These are phyloP conservation scores for Drosophila nr. fundita DNA, from an alignment of 2,888 invertebrate genomes.

Conservation along the genomic window DNA sequence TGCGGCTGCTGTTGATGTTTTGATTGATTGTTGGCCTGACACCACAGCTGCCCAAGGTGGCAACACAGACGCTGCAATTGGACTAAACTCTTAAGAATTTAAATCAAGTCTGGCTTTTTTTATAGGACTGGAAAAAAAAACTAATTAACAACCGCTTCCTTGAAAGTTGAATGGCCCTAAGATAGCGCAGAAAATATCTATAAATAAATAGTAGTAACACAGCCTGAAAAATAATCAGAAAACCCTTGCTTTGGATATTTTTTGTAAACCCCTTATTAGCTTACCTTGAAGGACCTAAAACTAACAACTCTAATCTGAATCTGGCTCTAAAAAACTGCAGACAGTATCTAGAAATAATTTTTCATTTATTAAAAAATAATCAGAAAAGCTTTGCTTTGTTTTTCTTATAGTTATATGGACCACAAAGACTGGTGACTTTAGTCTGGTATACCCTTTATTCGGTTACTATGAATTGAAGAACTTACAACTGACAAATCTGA, in stretches of 20 bases:
- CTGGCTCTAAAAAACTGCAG: neutral
- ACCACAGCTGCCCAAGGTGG: conserved; percentile 56
- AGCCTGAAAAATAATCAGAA: neutral
- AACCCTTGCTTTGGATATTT: neutral
- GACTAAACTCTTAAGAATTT: neutral
- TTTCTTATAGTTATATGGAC: too few relatives aligned
- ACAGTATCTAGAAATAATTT: neutral
- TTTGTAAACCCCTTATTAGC: neutral
- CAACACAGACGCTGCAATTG: conserved; percentile 27
- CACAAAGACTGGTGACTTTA: neutral
- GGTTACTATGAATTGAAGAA: neutral
- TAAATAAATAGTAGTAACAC: neutral
- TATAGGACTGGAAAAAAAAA: neutral
- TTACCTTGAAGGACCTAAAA: neutral
- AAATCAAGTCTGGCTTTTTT: neutral
- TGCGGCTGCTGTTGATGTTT: conserved; percentile 68
- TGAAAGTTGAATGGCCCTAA: neutral
- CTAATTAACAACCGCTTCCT: neutral
- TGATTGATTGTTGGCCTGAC: conserved; percentile 69
- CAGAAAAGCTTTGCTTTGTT: too few relatives aligned
- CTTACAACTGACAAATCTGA: neutral
- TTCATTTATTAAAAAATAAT: neutral
- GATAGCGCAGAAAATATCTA: neutral
- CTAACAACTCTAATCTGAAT: neutral
- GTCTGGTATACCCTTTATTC: neutral